Conservation (phyloP, 2,113 vertebrate species). For the Myocastor coypus region DNA sequence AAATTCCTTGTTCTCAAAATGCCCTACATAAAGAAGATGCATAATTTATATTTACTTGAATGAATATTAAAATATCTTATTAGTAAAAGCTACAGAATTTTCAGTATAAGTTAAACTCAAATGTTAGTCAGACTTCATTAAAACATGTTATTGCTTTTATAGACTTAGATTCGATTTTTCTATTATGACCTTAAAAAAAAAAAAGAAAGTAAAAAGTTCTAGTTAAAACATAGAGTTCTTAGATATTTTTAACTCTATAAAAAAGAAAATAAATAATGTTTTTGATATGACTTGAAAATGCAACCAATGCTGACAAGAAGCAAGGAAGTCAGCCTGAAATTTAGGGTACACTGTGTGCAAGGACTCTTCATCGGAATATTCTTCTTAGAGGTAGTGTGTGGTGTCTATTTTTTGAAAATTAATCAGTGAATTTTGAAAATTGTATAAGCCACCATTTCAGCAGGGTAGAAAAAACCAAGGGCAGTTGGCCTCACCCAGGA, state of each 20-base stretch:
- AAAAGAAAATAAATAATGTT: background rate
- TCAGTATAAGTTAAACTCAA: background rate
- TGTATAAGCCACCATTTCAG: background rate
- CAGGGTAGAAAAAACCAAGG: background rate
- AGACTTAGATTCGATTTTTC: background rate
- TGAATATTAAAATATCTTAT: background rate
- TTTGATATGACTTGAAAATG: background rate
- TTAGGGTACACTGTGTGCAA: background rate
- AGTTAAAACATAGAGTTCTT: background rate
- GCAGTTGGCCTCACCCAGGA: background rate
- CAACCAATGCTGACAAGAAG: background rate
- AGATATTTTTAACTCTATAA: slow-evolving; percentile 8
- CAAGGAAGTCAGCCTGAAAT: background rate
- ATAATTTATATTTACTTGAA: background rate
- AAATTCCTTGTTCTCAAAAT: background rate
- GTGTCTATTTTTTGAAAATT: background rate
- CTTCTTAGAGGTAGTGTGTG: background rate
- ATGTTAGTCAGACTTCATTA: background rate
- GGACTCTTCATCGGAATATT: background rate
- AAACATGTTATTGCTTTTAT: background rate
- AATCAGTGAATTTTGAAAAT: slow-evolving; percentile 2
- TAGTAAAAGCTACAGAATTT: background rate
- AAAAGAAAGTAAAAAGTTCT: background rate
- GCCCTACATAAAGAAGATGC: background rate
- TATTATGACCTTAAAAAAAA: background rate